Conservation (phyloP, 2,797 vertebrate genomes). For the Petrocephalus sullivani region DNA sequence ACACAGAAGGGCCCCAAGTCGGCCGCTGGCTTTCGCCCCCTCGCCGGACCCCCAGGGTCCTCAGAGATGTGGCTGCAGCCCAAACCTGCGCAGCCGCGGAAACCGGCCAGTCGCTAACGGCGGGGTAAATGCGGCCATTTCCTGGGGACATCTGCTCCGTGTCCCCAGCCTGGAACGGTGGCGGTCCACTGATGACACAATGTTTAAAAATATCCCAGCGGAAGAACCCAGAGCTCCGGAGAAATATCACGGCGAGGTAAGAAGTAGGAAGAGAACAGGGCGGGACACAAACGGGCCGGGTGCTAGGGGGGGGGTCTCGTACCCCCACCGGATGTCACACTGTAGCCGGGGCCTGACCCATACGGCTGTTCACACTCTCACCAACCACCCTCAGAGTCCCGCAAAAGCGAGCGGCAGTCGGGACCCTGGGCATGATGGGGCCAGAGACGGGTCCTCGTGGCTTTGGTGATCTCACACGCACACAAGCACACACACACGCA, state of each 20-base stretch:
- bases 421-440: background rate
- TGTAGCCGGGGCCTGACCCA: background rate
- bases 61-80: background rate
- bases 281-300: background rate
- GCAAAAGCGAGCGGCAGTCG: background rate
- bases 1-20: background rate
- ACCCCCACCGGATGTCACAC: background rate
- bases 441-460: background rate
- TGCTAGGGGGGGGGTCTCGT: background rate
- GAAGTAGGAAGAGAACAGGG: background rate
- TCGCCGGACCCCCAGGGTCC: background rate
- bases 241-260: slow-evolving; percentile 54
- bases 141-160: slow-evolving; percentile 46
- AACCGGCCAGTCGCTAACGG: slow-evolving; percentile 45
- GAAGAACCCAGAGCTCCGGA: slow-evolving; percentile 32
- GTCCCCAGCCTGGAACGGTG: slow-evolving; percentile 41
- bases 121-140: slow-evolving; percentile 52
- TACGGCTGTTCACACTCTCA: background rate
- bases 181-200: slow-evolving; percentile 54
- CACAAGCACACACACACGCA: too few species aligned
- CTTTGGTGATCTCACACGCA: background rate
- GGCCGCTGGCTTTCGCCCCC: background rate
- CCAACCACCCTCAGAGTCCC: background rate
- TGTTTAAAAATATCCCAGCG: slow-evolving; percentile 64
- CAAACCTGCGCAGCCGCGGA: slow-evolving; percentile 36